These are phyloP conservation scores for Pogonocherus hispidulus DNA, from an alignment of 2,888 invertebrate species.

Conservation along the genomic window DNA sequence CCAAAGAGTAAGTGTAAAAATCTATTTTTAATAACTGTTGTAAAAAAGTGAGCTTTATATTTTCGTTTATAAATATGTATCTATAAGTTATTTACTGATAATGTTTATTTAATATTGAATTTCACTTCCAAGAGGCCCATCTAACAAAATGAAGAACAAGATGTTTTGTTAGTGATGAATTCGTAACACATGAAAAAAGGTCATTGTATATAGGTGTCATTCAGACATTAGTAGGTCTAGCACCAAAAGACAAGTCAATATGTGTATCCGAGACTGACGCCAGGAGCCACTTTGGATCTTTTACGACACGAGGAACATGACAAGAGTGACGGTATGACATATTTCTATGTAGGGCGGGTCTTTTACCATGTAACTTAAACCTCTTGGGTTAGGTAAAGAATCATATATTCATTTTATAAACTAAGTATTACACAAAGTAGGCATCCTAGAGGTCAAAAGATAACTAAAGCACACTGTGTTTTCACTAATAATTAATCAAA, in stretches of 20 bases:
- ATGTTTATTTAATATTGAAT: not conserved
- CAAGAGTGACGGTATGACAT: constrained; percentile 48
- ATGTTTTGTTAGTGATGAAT: constrained; percentile 7
- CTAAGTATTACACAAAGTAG: too few species aligned
- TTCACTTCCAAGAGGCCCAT: not conserved
- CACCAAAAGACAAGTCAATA: constrained; percentile 23
- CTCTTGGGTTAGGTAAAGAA: constrained; percentile 32
- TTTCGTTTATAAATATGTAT: too few species aligned
- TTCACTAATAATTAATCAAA: too few species aligned
- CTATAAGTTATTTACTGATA: too few species aligned
- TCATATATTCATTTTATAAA: too few species aligned
- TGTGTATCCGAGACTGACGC: constrained; percentile 51
- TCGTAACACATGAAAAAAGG: constrained; percentile 32
- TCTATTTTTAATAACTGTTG: too few species aligned
- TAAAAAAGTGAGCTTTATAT: too few species aligned
- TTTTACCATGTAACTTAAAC: constrained; percentile 44
- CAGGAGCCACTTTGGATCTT: constrained; percentile 46
- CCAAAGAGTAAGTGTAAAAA: too few species aligned
- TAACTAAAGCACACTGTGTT: too few species aligned
- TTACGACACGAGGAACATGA: constrained; percentile 45
- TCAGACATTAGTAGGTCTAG: constrained; percentile 36
- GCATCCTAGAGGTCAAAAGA: too few species aligned
- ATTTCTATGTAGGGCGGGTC: constrained; percentile 41
- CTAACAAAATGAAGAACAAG: not conserved
- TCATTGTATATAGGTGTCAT: constrained; percentile 40